These are phyloP conservation scores for Drosophila koepferae DNA, from an alignment of 2,888 invertebrate genomes.

Conservation along the genomic window DNA sequence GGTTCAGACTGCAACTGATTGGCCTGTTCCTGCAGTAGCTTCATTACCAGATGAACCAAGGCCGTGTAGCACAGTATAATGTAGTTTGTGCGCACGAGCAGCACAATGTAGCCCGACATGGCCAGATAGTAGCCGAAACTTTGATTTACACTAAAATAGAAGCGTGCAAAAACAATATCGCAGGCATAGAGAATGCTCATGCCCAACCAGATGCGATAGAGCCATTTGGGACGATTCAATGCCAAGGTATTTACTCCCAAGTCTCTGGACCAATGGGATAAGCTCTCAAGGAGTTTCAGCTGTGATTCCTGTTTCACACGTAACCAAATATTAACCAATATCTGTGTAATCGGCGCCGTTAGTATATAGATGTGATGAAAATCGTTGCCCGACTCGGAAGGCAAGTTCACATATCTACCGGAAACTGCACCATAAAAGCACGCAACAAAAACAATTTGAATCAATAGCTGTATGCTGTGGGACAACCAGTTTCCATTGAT, in stretches of 20 bases:
- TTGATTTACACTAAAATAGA: background rate
- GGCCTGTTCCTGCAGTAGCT: slow-evolving; percentile 20
- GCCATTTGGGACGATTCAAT: slow-evolving; percentile 4
- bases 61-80: slow-evolving; percentile 23
- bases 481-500: slow-evolving; percentile 21
- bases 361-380: slow-evolving; percentile 21
- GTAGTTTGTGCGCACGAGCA: slow-evolving; percentile 31
- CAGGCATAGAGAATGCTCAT: slow-evolving; percentile 12
- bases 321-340: slow-evolving; percentile 21
- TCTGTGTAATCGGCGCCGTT: slow-evolving; percentile 17
- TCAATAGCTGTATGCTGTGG: slow-evolving; percentile 2
- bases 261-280: background rate
- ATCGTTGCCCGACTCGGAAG: slow-evolving; percentile 11
- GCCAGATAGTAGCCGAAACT: background rate
- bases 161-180: background rate
- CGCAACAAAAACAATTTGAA: background rate
- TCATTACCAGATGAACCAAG: slow-evolving; percentile 20
- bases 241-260: slow-evolving; percentile 5
- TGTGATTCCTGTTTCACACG: slow-evolving; percentile 17
- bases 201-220: slow-evolving; percentile 36
- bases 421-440: background rate
- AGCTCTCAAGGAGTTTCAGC: background rate
- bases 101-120: slow-evolving; percentile 10
- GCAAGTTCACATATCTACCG: slow-evolving; percentile 10
- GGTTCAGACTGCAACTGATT: background rate